Evolutionary conservation across 1,140 invertebrate species (phyloP).

Genomic region (Orussus abietinus): DNA sequence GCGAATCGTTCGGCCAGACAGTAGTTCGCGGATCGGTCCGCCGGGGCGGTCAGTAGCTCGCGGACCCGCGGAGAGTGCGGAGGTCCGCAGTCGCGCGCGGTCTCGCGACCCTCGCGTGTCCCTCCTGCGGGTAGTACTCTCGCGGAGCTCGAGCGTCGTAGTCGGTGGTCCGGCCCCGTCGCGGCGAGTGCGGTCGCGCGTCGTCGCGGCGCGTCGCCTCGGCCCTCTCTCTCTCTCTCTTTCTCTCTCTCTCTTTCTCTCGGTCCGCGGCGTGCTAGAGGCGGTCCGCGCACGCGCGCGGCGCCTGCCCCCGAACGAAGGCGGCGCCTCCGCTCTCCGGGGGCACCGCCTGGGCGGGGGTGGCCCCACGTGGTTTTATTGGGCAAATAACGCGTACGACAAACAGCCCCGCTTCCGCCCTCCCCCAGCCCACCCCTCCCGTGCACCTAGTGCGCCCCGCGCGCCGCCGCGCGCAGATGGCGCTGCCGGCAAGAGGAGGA

Average conservation of each 20-base stretch:
- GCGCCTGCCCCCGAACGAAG: conserved; percentile 3
- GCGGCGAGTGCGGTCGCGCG: too few species aligned
- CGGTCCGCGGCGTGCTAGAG: conserved; percentile 7
- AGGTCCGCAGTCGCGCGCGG: too few species aligned
- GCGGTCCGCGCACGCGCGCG: conserved; percentile 14
- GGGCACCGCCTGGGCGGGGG: conserved; percentile 15
- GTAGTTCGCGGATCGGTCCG: too few species aligned
- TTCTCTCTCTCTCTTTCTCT: too few species aligned
- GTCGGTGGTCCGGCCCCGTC: too few species aligned
- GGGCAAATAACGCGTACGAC: conserved; percentile 50
- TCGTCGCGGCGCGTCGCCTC: conserved; percentile 11
- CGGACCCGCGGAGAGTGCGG: too few species aligned
- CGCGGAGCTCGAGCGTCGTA: too few species aligned
- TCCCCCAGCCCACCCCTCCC: background rate
- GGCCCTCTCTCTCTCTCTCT: conserved; percentile 1
- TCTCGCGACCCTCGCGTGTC: too few species aligned
- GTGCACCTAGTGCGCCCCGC: conserved; percentile 6
- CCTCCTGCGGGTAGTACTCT: too few species aligned
- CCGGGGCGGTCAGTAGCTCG: too few species aligned
- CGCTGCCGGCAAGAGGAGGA: conserved; percentile 22
- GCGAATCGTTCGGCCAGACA: too few species aligned
- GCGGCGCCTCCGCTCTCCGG: conserved; percentile 7
- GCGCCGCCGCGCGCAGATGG: conserved; percentile 15
- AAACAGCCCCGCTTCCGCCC: conserved; percentile 37
- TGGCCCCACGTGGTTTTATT: conserved; percentile 49